Percentiles rank a stretch among this genome's conserved stretches.
Conservation (phyloP, 1,140 invertebrate genomes). For the Lanistes nyassanus region DNA sequence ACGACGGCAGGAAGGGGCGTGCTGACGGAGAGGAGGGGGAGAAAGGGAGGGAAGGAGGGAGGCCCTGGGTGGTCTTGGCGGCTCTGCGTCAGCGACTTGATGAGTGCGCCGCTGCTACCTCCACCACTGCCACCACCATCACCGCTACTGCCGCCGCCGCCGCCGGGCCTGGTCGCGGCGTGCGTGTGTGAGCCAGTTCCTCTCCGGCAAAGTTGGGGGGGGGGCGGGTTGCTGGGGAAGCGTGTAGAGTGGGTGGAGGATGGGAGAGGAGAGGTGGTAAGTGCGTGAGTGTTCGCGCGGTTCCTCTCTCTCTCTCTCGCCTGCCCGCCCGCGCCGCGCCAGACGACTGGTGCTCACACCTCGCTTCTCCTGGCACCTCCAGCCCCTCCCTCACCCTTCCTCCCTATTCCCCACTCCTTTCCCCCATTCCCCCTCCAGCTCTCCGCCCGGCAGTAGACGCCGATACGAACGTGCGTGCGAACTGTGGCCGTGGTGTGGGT, state of each 20-base stretch:
- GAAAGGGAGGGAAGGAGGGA: neutral
- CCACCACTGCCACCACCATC: too few species aligned
- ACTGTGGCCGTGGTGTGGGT: too few species aligned
- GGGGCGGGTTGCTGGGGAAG: too few species aligned
- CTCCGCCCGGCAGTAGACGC: neutral
- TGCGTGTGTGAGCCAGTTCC: too few species aligned
- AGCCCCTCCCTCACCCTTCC: neutral
- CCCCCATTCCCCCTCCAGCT: neutral
- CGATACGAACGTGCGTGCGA: too few species aligned
- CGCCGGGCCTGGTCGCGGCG: too few species aligned
- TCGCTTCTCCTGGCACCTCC: neutral
- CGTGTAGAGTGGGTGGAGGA: neutral
- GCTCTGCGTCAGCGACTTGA: neutral
- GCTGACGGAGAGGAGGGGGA: neutral
- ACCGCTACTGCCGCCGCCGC: too few species aligned
- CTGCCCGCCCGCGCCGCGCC: neutral
- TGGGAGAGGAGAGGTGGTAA: neutral
- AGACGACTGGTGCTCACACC: constrained; percentile 21
- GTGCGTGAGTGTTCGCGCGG: constrained; percentile 20
- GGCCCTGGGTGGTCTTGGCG: neutral
- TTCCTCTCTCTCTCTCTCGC: constrained; percentile 12
- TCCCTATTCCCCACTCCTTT: neutral
- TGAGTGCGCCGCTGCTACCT: too few species aligned
- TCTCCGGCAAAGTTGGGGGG: too few species aligned
- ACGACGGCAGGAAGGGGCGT: neutral